Percentiles rank a stretch among this genome's conserved stretches.
These are phyloP conservation scores for Meandrina meandrites DNA, from an alignment of 92 coral and sea anemone genomes.

Conservation along the genomic window DNA sequence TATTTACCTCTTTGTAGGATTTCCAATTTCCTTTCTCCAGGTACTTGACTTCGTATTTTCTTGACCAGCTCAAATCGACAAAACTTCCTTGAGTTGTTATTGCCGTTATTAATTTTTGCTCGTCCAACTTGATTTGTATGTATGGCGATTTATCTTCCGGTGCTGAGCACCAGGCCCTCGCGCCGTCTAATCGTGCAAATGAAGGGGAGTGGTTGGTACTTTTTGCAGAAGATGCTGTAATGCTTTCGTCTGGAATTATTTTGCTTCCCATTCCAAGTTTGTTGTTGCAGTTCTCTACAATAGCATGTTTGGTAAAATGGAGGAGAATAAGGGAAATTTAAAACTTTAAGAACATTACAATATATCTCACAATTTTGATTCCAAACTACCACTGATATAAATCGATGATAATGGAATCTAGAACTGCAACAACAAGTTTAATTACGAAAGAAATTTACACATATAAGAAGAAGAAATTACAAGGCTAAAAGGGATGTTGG, in stretches of 20 bases:
- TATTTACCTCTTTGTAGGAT: constrained; percentile 19
- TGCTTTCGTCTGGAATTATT: constrained; percentile 36
- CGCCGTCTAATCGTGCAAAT: constrained; percentile 31
- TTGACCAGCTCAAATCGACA: background rate
- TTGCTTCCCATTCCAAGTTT: constrained; percentile 33
- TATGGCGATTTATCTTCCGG: constrained; percentile 9
- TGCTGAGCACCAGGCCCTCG: constrained; percentile 45
- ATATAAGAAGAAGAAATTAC: too few relatives aligned
- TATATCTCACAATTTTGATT: too few relatives aligned
- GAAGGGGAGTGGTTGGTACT: background rate
- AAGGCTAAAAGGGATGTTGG: too few relatives aligned
- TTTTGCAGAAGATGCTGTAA: constrained; percentile 28
- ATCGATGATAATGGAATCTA: too few relatives aligned
- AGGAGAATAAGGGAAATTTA: too few relatives aligned
- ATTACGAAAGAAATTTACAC: too few relatives aligned
- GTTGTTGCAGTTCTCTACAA: constrained; percentile 5
- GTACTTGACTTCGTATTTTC: constrained; percentile 25
- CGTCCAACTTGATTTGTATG: constrained; percentile 30
- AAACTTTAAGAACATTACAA: too few relatives aligned
- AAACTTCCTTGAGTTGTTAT: constrained; percentile 42
- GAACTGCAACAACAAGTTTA: too few relatives aligned
- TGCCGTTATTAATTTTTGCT: constrained; percentile 18
- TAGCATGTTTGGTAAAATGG: too few relatives aligned
- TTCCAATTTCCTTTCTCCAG: constrained; percentile 30
- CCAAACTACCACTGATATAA: too few relatives aligned